phyloP scores from a whole-genome alignment of 2,888 invertebrate species.

The Amblyjoppa proteus region DNA sequence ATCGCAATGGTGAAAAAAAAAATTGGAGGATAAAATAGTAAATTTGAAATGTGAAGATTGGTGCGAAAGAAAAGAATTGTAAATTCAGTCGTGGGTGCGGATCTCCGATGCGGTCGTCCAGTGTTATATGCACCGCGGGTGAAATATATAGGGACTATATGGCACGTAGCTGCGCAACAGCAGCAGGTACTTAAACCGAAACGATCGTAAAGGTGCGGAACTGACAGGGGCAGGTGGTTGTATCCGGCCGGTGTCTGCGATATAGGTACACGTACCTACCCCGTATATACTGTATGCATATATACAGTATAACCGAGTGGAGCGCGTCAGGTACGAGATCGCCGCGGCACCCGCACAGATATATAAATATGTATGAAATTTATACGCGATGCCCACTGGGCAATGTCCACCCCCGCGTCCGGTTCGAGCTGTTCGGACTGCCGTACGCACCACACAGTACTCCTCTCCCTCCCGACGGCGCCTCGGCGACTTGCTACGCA shows the following conservation, averaged over 20 bases:
- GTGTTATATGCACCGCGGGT: neutral
- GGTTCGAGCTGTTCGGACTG: constrained; percentile 32
- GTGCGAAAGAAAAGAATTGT: neutral
- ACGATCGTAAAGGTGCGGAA: constrained; percentile 76
- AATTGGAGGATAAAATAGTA: too few species aligned
- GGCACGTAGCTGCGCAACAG: constrained; percentile 9
- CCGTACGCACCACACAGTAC: constrained; percentile 48
- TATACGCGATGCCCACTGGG: constrained; percentile 77
- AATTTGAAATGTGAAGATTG: too few species aligned
- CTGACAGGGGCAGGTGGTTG: constrained; percentile 81
- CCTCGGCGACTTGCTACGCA: constrained; percentile 72
- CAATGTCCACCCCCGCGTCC: constrained; percentile 79
- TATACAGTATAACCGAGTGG: constrained; percentile 56
- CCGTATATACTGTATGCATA: constrained; percentile 20
- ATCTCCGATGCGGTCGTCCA: neutral
- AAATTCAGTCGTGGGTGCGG: neutral
- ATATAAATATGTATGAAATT: constrained; percentile 70
- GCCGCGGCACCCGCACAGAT: constrained; percentile 63
- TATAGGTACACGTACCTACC: constrained; percentile 27
- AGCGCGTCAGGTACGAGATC: constrained; percentile 66
- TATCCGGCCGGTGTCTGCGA: constrained; percentile 80
- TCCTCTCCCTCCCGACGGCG: constrained; percentile 69
- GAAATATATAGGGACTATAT: neutral
- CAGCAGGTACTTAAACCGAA: constrained; percentile 65
- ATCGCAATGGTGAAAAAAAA: too few species aligned